These are phyloP conservation scores for Aphelocoma coerulescens DNA, from an alignment of 2,113 vertebrate genomes.

Conservation along the genomic window DNA sequence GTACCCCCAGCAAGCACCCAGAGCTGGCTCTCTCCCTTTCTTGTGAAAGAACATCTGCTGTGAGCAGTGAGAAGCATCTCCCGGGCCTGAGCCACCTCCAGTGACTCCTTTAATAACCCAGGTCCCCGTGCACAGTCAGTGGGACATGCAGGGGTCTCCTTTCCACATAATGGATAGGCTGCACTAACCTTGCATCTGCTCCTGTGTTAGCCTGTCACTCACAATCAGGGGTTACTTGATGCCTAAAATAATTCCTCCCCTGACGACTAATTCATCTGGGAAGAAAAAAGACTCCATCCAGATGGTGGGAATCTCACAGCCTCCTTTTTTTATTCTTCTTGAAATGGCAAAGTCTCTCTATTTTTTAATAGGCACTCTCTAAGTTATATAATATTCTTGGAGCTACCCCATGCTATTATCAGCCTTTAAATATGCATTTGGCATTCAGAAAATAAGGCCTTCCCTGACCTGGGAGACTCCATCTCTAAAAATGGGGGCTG, in stretches of 20 bases:
- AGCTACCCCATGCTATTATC: background rate
- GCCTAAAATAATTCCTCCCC: constrained; percentile 66
- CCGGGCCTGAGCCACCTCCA: background rate
- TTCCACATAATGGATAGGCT: constrained; percentile 41
- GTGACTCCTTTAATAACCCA: constrained; percentile 1
- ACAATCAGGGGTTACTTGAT: constrained; percentile 59
- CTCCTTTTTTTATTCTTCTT: background rate
- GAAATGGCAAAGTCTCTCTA: background rate
- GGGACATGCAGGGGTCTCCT: constrained; percentile 22
- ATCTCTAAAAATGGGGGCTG: background rate
- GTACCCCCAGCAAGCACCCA: background rate
- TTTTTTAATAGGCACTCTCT: background rate
- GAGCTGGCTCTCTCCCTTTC: background rate
- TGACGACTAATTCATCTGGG: constrained; percentile 65
- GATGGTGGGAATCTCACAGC: constrained; percentile 61
- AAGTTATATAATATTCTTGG: constrained; percentile 56
- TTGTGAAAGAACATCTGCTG: constrained; percentile 22
- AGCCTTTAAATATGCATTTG: background rate
- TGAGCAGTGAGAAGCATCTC: background rate
- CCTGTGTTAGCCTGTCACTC: constrained; percentile 66
- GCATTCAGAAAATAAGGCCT: constrained; percentile 36
- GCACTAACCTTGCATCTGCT: constrained; percentile 60
- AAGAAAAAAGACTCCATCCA: constrained; percentile 65
- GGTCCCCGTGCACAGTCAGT: constrained; percentile 2
- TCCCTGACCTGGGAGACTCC: background rate